Evolutionary conservation across 2,797 vertebrate species (phyloP), one percentile per base, ranked within the genome.

Genomic region (Heliangelus exortis): DNA sequence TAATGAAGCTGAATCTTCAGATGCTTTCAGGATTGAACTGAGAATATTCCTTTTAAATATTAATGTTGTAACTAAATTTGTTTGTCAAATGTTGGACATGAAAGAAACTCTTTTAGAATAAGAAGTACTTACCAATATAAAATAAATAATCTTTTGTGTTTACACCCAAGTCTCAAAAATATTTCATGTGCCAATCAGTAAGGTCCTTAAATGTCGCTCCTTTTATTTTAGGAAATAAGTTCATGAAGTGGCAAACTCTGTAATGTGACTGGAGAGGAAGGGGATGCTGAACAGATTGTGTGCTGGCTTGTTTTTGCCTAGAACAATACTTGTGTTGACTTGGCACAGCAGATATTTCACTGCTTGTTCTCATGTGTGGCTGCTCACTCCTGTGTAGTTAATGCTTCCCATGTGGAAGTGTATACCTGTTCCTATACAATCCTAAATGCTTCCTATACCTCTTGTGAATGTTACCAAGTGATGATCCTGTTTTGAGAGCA

Each of bases 21-120:
- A 98, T 97, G 95, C 97, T 98, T 98, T 98, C 96, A 98, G 97
- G 85, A 98, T 97, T 98, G 97, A 98, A 98, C 98, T 98, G 97
- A 98, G 98, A 98, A 98, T 98, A 98, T 98, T 93, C 92, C 97
- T 73, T 98, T 99, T 97, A 99, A 99, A 98, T 98, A 98, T 98
- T 99, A 97, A 98, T 98, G 92, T 39, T 68, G 80, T 90, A 97
- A 92, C 93, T 97, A 96, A 97, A 96, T 97, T 96, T 97, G 84
- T 97, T 94, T 97, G 94, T 97, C 96, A 90, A 93, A 93, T 47
- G 78, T 96, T 95, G 95, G 95, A 96, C 97, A 97, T 98, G 96
- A 98, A 98, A 96, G 96, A 93, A 85, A 83, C 96, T 97, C 82
- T 98, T 95, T 97, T 95, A 95, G 71, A 65, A 62, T 66, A 71